Evolutionary conservation across 1,140 invertebrate species (phyloP).

Genomic region (Ladona fulva): DNA sequence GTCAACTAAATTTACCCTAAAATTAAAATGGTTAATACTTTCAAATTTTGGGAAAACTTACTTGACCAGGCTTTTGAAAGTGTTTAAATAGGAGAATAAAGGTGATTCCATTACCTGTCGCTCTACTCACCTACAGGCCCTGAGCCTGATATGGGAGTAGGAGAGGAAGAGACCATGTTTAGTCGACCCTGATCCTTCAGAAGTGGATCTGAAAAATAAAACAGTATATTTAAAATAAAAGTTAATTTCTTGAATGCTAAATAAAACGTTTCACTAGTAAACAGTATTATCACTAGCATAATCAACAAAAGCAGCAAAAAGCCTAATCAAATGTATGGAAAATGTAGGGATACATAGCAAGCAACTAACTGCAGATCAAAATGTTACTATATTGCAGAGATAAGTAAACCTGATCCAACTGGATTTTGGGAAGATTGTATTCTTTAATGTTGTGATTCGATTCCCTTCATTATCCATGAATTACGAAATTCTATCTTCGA

Average conservation of each 20-base stretch:
- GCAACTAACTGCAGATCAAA: too few relatives aligned
- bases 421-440: too few relatives aligned
- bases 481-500: too few relatives aligned
- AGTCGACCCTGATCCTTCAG: conserved; percentile 77
- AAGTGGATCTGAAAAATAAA: conserved; percentile 64
- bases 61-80: not conserved
- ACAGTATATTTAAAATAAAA: conserved; percentile 17
- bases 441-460: too few relatives aligned
- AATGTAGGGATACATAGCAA: too few relatives aligned
- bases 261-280: not conserved
- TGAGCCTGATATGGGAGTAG: conserved; percentile 57
- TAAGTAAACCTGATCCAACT: too few relatives aligned
- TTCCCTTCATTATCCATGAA: too few relatives aligned
- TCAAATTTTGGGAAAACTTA: not conserved
- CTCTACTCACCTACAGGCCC: conserved; percentile 57
- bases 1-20: not conserved
- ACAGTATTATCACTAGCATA: too few relatives aligned
- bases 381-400: too few relatives aligned
- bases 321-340: too few relatives aligned
- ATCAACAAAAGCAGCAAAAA: too few relatives aligned
- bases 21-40: not conserved
- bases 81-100: not conserved
- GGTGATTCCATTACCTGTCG: conserved; percentile 17
- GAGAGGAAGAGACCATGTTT: conserved; percentile 53
- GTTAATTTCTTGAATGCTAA: not conserved